Base-by-base conservation (phyloP, 2,797 vertebrate genomes). In the Ambastaia sidthimunki region DNA sequence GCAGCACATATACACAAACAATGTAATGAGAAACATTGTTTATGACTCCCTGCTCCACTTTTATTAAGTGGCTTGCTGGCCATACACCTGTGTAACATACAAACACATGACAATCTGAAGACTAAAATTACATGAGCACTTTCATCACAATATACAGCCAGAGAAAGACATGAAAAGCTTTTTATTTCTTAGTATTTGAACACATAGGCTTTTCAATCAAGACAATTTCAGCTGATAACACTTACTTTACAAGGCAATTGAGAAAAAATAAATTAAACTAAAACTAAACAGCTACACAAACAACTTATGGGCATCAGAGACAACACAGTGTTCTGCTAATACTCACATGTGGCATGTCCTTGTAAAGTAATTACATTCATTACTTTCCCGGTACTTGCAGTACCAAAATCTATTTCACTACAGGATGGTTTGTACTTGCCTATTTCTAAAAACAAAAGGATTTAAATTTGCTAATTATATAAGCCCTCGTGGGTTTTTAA, bases 281-380 rank as follows among this genome's bases (percentile, higher is more conserved):
- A 31, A 69, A 54, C 25, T 19, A 57, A 71, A 28, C n/a, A 67
- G 52, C 21, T 19, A n/a, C n/a, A 62, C 37, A 16, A 3, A 54
- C 52, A 10, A 34, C 23, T 54, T 41, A 50, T n/a, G 41, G 34
- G 21, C 28, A 21, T n/a, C 15, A 55, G 41, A 44, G 41, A 44
- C 31, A 28, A 76, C 79, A 62, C 67, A 74, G n/a, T 62, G 55
- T 63, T 34, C 25, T 34, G 52, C 70, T 82, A 63, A n/a, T 16
- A 16, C 4, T 34, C 25, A 28, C 50, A 78, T 76, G 57, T 44
- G 54, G 10, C 57, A 15, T 74, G 59, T 81, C 41, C 74, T 76
- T 7, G 7, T 47, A 34, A 66, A 62, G 66, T 66, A 76, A 82
- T 78, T 76, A 70, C 12, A 5, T 34, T 72, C 63, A 80, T 84